These are phyloP conservation scores for Pogona vitticeps DNA, from an alignment of 2,113 vertebrate species.

Conservation along the genomic window DNA sequence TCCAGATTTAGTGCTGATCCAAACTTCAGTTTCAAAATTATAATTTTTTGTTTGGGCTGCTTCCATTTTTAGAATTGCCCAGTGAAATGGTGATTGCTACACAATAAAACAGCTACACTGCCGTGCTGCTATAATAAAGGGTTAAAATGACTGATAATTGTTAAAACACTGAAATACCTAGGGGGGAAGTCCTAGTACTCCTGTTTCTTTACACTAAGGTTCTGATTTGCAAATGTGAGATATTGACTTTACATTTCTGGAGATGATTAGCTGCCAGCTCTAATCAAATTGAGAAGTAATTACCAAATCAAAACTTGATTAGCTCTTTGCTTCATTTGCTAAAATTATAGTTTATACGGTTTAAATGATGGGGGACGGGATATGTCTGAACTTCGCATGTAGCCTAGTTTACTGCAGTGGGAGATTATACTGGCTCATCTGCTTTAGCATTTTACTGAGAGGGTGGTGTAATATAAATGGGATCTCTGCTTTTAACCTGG, in stretches of 20 bases:
- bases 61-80: no score
- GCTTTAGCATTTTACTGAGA: conserved; percentile 9
- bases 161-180: conserved; percentile 56
- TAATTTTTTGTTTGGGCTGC: no score
- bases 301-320: conserved; percentile 88
- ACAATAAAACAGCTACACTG: no score
- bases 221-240: conserved; percentile 78
- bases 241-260: conserved; percentile 81
- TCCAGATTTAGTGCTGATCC: no score
- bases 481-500: conserved; percentile 11
- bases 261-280: conserved; percentile 84
- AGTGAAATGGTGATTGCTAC: no score
- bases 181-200: conserved; percentile 50
- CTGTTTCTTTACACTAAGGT: conserved; percentile 61
- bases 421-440: conserved; percentile 12
- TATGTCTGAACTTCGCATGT: conserved; percentile 54
- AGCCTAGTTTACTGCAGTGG: conserved; percentile 22
- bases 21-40: no score
- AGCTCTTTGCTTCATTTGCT: conserved; percentile 85
- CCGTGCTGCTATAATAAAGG: not conserved
- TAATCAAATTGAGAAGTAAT: conserved; percentile 89
- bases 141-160: conserved; percentile 47
- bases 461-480: not conserved
- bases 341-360: conserved; percentile 85
- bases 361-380: conserved; percentile 84